Evolutionary conservation across 1,140 invertebrate species (phyloP).

Genomic region (Plodia interpunctella): DNA sequence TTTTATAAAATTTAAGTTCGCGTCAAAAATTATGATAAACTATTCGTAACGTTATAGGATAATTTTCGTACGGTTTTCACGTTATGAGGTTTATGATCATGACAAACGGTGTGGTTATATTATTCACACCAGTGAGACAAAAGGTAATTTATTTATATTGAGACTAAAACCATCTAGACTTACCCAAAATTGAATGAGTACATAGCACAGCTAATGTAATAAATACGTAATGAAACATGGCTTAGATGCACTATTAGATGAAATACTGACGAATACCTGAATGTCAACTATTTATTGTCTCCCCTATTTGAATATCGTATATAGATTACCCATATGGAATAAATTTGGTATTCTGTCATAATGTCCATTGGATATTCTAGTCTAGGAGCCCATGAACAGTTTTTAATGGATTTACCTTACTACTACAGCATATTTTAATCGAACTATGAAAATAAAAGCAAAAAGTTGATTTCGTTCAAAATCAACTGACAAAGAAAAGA

Average conservation of each 20-base stretch:
- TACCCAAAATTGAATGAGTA: conserved; percentile 6
- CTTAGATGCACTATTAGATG: neutral
- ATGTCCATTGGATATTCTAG: conserved; percentile 9
- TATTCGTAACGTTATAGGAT: too few species aligned
- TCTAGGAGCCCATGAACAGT: neutral
- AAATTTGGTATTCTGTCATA: conserved; percentile 5
- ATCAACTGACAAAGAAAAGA: too few species aligned
- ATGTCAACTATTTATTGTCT: conserved; percentile 14
- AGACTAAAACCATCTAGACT: neutral
- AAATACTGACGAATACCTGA: conserved; percentile 8
- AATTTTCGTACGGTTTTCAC: too few species aligned
- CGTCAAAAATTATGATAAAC: too few species aligned
- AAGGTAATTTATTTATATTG: neutral
- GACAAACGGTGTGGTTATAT: too few species aligned
- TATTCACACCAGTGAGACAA: too few species aligned
- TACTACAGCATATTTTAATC: too few species aligned
- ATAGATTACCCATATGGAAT: conserved; percentile 24
- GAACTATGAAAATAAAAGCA: too few species aligned
- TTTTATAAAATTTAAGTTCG: too few species aligned
- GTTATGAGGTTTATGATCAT: too few species aligned
- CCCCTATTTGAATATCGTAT: conserved; percentile 19
- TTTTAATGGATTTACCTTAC: neutral
- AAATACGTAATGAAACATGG: conserved; percentile 2
- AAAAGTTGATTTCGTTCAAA: too few species aligned
- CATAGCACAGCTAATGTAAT: neutral